Percentiles rank a stretch among this genome's conserved stretches.
These are phyloP conservation scores for Linurgus olivaceus DNA, from an alignment of 2,797 vertebrate genomes.

Conservation along the genomic window DNA sequence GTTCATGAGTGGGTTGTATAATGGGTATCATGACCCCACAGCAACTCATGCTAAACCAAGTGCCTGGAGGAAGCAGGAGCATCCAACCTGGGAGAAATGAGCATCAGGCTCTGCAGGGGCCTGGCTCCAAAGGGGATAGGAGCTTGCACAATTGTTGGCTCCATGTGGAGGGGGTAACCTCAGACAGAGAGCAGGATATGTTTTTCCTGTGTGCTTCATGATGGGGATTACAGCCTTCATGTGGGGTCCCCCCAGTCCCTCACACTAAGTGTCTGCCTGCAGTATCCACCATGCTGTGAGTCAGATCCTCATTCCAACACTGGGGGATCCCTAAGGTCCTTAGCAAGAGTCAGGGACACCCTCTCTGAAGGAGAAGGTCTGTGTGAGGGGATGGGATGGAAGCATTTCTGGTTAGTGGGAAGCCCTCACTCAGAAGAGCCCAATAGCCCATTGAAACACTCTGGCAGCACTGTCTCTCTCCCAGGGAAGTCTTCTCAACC, in stretches of 20 bases:
- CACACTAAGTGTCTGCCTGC: rapidly evolving
- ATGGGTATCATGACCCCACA: neutral
- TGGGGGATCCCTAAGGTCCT: neutral
- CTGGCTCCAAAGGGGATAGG: neutral
- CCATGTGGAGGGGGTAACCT: neutral
- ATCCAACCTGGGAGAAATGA: neutral
- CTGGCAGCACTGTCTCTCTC: neutral
- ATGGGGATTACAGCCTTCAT: neutral
- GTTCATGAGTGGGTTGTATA: neutral
- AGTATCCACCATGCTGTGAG: neutral
- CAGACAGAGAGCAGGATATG: neutral
- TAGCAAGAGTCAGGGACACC: neutral
- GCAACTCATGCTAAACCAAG: neutral
- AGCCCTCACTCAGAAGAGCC: neutral
- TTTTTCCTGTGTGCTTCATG: neutral
- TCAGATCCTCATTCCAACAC: neutral
- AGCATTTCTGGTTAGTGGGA: neutral
- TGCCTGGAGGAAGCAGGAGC: neutral
- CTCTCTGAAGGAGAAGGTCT: neutral
- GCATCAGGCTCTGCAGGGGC: rapidly evolving
- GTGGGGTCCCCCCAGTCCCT: neutral
- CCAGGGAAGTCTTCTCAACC: neutral
- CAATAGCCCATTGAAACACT: neutral
- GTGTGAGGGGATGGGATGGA: neutral
- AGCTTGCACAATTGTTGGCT: neutral